Base-by-base conservation (phyloP, 2,113 vertebrate genomes). In the Myrmophylax atrothorax region DNA sequence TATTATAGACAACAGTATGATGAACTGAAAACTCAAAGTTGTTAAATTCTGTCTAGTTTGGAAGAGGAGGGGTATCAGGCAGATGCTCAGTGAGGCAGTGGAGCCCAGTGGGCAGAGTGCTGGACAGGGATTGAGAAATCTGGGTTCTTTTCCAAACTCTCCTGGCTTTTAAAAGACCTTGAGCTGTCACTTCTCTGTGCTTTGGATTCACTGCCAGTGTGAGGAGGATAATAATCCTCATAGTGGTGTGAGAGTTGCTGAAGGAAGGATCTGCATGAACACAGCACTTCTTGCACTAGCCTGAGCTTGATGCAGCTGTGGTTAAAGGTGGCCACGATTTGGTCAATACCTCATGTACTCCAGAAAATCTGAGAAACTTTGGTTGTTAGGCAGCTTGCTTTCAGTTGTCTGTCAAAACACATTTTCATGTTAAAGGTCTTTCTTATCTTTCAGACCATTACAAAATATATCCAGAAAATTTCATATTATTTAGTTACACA, bases 51-150 rank as follows among this genome's bases (percentile, higher is more conserved):
- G 35, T 68, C 31, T 76, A 7, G 47, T 84, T 94, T 64, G 10
- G 10, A 44, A 80, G 60, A 92, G 33, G 35, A 63, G 19, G 42
- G n/a, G 14, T 17, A 33, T 23, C 12, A 7, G 72, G 55, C 70
- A 79, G 87, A 76, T 35, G 44, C 31, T 76, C 26, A 28, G 82
- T 1, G 0, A 89, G 46, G 87, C 84, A 47, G 1, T 31, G 70
- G 50, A 93, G 77, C 83, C 73, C 80, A 84, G 73, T 84, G 87
- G 77, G 74, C 81, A 84, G 80, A 70, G 58, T 25, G 68, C 73
- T 94, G 95, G 74, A 59, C 35, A 25, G 44, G 49, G 49, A 91
- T 87, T 96, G 87, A 84, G 94, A 96, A 96, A 96, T 90, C 93
- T 68, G 73, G 37, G 19, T 87, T 87, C 66, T 84, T 82, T 94